These are phyloP conservation scores for Rambutsinella grinnellia DNA, from an alignment of 2,888 invertebrate species.

Conservation along the genomic window DNA sequence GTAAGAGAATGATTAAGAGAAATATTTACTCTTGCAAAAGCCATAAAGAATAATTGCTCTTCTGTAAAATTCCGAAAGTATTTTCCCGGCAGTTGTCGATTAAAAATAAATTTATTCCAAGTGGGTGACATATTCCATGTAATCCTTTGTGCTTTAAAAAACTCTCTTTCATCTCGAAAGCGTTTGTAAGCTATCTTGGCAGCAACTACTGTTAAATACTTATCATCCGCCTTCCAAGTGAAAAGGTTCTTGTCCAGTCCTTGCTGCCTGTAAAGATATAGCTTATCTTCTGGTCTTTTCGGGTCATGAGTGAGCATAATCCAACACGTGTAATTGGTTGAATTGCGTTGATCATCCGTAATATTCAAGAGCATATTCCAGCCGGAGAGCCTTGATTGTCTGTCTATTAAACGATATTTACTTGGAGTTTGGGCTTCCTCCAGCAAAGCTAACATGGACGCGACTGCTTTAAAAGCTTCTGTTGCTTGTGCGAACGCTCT, in stretches of 20 bases:
- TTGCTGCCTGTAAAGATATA: background rate
- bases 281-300: background rate
- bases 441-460: too few relatives aligned
- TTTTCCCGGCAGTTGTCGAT: background rate
- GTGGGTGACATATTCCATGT: background rate
- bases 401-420: background rate
- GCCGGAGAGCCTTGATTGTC: background rate
- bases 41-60: constrained; percentile 41
- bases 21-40: constrained; percentile 22
- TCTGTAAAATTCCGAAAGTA: constrained; percentile 7
- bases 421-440: too few relatives aligned
- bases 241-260: background rate
- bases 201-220: constrained; percentile 2
- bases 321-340: too few relatives aligned
- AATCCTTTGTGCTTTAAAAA: background rate
- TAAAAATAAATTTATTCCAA: background rate
- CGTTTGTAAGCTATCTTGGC: constrained; percentile 4
- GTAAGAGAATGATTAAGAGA: background rate
- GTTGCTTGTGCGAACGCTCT: constrained; percentile 12
- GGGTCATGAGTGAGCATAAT: background rate
- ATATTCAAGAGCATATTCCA: too few relatives aligned
- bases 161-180: background rate
- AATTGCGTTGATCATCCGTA: too few relatives aligned
- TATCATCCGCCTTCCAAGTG: background rate
- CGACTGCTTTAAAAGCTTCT: too few relatives aligned